phyloP scores from a whole-genome alignment of 2,113 vertebrate species.

The Cacatua alba region DNA sequence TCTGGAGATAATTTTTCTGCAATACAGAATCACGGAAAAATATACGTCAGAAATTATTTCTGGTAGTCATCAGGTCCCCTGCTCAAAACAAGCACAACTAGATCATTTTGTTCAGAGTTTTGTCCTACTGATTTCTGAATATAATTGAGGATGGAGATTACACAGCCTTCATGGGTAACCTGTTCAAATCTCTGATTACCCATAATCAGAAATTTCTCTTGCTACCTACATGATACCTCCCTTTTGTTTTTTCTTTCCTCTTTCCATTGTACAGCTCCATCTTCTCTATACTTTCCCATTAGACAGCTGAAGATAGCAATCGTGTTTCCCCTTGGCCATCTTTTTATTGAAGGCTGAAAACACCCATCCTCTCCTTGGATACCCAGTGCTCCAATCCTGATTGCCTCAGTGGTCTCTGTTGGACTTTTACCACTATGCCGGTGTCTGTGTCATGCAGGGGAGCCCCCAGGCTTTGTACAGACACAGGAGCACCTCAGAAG shows the following conservation, averaged over 20 bases:
- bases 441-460: accelerated
- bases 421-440: accelerated
- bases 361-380: not conserved
- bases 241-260: not conserved
- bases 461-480: not conserved
- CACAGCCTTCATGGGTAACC: not conserved
- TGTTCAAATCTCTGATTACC: not conserved
- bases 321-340: not conserved
- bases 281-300: not conserved
- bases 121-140: not conserved
- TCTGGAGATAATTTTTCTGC: not conserved
- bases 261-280: not conserved
- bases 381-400: accelerated
- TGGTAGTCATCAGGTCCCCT: accelerated
- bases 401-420: not conserved
- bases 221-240: accelerated
- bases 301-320: not conserved
- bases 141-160: not conserved
- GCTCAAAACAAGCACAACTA: not conserved
- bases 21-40: not conserved
- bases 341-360: not conserved
- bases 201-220: not conserved
- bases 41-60: not conserved
- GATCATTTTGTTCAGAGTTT: not conserved
- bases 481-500: accelerated